Evolutionary conservation across 2,888 invertebrate species (phyloP), one percentile per base, ranked within the genome.

Genomic region (Cacoxenus indagator): DNA sequence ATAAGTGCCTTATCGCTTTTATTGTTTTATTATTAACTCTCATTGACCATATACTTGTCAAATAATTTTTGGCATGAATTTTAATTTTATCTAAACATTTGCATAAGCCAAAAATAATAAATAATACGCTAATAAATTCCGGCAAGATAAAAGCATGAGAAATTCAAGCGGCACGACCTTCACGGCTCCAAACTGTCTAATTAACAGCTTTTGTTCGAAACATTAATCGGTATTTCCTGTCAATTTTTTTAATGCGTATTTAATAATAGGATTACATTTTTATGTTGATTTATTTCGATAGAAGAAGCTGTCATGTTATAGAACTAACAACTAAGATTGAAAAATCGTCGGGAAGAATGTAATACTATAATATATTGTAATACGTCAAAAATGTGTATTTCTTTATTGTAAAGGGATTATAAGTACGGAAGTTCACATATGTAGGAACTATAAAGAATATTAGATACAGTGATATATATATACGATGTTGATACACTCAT

Each of bases 11-110:
- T 82, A 67, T 76, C 67, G 66, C 74, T 72, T 73, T 73, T 74
- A 73, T 78, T 78, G 79, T 82, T 65, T 76, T 68, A 70, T 77
- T 64, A 64, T 64, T 48, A 64, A 29, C 72, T 65, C 22, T 65
- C 22, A 24, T 17, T 51, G 51, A 11, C 22, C 22, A 54, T 24
- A 24, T 27, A 22, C 26, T 76, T 80, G 75, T 75, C 68, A 71
- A 67, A 72, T 66, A 68, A 54, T 29, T 57, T 29, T 57, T 57
- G 78, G 75, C 81, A 75, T 77, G 76, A 78, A 82, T 82, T 78
- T 74, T 67, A 78, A 77, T 82, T 77, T 67, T 76, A 73, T 72
- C 72, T 81, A 80, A 80, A 80, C 72, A 80, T 72, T 75, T 81
- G 70, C 26, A 71, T 70, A 73, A 73, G 62, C 73, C 70, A 69